Conservation (phyloP, 2,888 invertebrate species). For the Poecilobothrus nobilitatus region DNA sequence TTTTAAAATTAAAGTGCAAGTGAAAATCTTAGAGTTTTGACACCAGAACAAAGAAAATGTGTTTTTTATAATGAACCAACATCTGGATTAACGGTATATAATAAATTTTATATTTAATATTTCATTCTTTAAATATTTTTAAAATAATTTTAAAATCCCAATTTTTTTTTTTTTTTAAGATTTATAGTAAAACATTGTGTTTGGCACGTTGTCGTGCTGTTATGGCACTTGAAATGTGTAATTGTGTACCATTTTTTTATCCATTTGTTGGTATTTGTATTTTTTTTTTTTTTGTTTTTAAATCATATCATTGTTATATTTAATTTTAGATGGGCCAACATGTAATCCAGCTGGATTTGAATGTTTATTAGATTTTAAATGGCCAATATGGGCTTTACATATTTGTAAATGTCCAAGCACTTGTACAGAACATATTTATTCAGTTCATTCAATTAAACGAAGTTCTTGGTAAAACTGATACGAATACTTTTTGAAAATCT, state of each 20-base stretch:
- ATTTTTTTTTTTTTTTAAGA: slow-evolving; percentile 25
- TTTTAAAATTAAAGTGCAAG: slow-evolving; percentile 30
- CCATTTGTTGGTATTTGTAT: slow-evolving; percentile 31
- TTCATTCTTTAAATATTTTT: not conserved
- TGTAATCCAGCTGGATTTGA: slow-evolving; percentile 39
- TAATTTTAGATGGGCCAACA: slow-evolving; percentile 30
- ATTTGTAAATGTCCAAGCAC: slow-evolving; percentile 40
- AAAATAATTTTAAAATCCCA: not conserved
- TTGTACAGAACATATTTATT: slow-evolving; percentile 36
- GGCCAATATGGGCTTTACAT: slow-evolving; percentile 39
- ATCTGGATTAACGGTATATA: slow-evolving; percentile 37
- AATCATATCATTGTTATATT: not conserved
- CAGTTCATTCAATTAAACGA: slow-evolving; percentile 35
- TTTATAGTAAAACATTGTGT: slow-evolving; percentile 38
- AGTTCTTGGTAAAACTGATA: slow-evolving; percentile 32
- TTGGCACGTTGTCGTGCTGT: slow-evolving; percentile 45
- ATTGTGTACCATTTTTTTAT: slow-evolving; percentile 52
- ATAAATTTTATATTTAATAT: too few relatives aligned
- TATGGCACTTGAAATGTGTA: slow-evolving; percentile 47
- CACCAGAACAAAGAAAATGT: slow-evolving; percentile 46
- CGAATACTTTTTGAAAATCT: not conserved
- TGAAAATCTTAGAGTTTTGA: slow-evolving; percentile 38
- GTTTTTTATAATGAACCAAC: slow-evolving; percentile 48
- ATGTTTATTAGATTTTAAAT: slow-evolving; percentile 37
- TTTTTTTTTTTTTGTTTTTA: not conserved